Evolutionary conservation across 2,113 vertebrate genomes (phyloP), one percentile per base, ranked within the genome.

Genomic region (Elephantulus edwardii): DNA sequence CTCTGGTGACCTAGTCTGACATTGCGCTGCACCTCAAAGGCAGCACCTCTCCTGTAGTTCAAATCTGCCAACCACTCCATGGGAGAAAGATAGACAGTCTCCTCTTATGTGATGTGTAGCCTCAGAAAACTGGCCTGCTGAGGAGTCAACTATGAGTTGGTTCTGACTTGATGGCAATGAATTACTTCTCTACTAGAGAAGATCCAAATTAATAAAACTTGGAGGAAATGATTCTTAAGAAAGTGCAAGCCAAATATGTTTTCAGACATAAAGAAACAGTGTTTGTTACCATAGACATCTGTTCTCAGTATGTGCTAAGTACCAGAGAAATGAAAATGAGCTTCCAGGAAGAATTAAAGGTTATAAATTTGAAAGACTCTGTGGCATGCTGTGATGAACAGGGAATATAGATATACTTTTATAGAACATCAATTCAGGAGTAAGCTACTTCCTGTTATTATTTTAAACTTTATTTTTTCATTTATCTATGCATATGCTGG

Each of bases 131-230:
- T n/a, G n/a, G n/a, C n/a, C n/a, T n/a, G n/a, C n/a, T n/a, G n/a
- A n/a, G n/a, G n/a, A n/a, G n/a, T n/a, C n/a, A n/a, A n/a, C n/a
- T n/a, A n/a, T n/a, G n/a, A n/a, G n/a, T n/a, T n/a, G n/a, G n/a
- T n/a, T n/a, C n/a, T n/a, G n/a, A n/a, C n/a, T n/a, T n/a, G n/a
- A n/a, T n/a, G n/a, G n/a, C n/a, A n/a, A n/a, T n/a, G n/a, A n/a
- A n/a, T n/a, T n/a, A n/a, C n/a, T n/a, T n/a, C n/a, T n/a, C n/a
- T n/a, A n/a, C n/a, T n/a, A n/a, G 85, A 56, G 6, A 92, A 28
- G 38, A 91, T 71, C 66, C 60, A 89, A 89, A 95, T 54, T 22
- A 83, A 46, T 91, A 28, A 58, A 83, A 70, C 20, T 62, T 80
- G 50, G 35, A 48, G 22, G 60, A 78, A 90, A 79, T 54, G 12